Conservation (phyloP, 2,113 vertebrate genomes). For the Pseudorhombus dupliciocellatus region DNA sequence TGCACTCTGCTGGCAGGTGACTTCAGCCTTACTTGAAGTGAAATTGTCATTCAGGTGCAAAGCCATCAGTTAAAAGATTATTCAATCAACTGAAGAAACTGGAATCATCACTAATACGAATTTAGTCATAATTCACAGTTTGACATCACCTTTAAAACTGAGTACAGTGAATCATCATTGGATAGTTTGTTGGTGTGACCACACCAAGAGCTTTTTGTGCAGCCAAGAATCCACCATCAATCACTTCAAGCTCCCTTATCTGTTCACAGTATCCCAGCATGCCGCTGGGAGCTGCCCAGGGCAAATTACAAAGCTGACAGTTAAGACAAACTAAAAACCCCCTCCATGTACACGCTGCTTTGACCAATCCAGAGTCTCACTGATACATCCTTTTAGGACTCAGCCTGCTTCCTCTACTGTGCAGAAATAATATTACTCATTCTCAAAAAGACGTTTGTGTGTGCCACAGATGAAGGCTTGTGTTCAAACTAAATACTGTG, state of each 20-base stretch:
- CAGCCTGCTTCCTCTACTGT: background rate
- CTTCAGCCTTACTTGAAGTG: no score
- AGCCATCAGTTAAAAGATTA: no score
- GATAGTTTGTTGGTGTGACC: no score
- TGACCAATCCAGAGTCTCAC: background rate
- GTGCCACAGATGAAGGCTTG: background rate
- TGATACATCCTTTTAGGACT: background rate
- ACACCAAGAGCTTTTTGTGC: background rate
- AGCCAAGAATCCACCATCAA: background rate
- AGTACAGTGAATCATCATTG: no score
- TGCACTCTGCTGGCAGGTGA: no score
- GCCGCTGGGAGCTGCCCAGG: background rate
- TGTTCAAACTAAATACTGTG: slow-evolving; percentile 22
- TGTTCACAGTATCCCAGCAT: background rate
- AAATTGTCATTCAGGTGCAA: no score
- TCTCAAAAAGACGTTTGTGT: background rate
- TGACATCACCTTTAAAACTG: no score
- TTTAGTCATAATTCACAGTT: no score
- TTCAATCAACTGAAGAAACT: no score
- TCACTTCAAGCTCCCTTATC: background rate
- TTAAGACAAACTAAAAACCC: background rate
- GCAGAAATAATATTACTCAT: background rate
- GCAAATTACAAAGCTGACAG: background rate
- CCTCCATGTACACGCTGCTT: slow-evolving; percentile 7
- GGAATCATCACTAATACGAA: no score